Conservation (phyloP, 2,113 vertebrate species). For the Nettapus auritus region DNA sequence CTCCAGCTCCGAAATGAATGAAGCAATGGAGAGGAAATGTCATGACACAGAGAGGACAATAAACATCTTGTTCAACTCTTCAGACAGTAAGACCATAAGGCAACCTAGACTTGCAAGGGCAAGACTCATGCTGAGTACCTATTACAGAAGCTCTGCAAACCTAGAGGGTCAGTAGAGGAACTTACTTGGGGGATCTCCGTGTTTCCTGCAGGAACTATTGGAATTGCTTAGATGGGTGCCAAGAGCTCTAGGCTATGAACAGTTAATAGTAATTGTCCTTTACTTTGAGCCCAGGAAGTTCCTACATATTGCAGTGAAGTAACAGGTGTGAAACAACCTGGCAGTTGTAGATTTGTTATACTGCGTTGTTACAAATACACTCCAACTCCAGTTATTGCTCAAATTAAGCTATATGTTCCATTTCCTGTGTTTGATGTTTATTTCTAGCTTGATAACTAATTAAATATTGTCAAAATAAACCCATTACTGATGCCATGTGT, state of each 20-base stretch:
- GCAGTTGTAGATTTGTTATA: neutral
- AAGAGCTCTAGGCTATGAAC: neutral
- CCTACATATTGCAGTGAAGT: neutral
- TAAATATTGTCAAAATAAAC: slow-evolving; percentile 48
- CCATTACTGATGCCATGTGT: neutral
- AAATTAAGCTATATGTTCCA: neutral
- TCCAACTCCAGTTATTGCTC: neutral
- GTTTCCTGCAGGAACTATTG: neutral
- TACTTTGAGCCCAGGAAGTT: neutral
- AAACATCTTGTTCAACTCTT: neutral
- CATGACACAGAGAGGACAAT: no score
- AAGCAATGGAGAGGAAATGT: neutral
- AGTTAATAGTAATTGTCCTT: neutral
- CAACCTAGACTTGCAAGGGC: neutral
- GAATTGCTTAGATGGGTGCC: neutral
- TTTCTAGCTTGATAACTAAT: neutral
- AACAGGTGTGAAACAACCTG: neutral
- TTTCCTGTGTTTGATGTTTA: slow-evolving; percentile 1
- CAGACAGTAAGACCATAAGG: neutral
- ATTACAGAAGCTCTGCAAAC: neutral
- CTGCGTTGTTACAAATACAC: neutral
- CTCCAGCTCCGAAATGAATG: neutral
- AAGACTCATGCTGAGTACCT: neutral
- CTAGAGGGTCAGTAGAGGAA: neutral
- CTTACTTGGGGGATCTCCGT: neutral